phyloP scores from a whole-genome alignment of 2,888 invertebrate genomes.

The Caenorhabditis imperialis region DNA sequence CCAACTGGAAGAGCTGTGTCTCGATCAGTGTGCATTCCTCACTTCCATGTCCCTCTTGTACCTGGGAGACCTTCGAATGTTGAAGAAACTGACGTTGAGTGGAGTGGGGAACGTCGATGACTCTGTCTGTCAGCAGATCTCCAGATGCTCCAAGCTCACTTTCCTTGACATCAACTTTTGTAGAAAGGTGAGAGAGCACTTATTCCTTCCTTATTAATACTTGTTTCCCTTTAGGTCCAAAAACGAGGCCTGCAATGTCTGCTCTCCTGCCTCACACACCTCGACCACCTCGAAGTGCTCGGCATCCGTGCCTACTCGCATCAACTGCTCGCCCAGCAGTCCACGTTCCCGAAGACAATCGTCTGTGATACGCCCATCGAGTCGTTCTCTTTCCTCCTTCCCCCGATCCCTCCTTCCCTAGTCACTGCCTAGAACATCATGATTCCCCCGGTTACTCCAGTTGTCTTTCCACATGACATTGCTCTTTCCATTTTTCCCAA shows the following conservation, averaged over 20 bases:
- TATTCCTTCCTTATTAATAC: background rate
- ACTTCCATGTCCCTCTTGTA: conserved; percentile 17
- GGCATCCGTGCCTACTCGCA: conserved; percentile 52
- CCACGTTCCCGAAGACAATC: conserved; percentile 32
- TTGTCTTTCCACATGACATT: background rate
- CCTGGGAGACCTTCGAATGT: conserved; percentile 23
- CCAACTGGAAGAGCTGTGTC: conserved; percentile 13
- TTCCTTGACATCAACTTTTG: conserved; percentile 46
- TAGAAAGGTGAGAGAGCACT: conserved; percentile 20
- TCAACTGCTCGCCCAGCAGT: conserved; percentile 27
- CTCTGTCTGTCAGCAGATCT: conserved; percentile 30
- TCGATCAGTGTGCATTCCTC: conserved; percentile 34
- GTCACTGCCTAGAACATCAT: conserved; percentile 21
- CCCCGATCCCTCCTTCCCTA: conserved; percentile 34
- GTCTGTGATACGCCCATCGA: conserved; percentile 40
- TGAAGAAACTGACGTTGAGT: conserved; percentile 35
- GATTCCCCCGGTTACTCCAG: background rate
- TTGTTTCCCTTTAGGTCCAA: conserved; percentile 20
- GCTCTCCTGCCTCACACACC: conserved; percentile 21
- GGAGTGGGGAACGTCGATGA: conserved; percentile 49
- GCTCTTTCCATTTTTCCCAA: background rate
- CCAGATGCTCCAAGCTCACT: conserved; percentile 24
- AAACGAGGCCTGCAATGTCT: conserved; percentile 29
- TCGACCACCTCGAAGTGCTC: conserved; percentile 48
- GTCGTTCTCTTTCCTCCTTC: conserved; percentile 32